Conservation (phyloP, 1,140 invertebrate genomes). For the Alviniconcha marisindica region DNA sequence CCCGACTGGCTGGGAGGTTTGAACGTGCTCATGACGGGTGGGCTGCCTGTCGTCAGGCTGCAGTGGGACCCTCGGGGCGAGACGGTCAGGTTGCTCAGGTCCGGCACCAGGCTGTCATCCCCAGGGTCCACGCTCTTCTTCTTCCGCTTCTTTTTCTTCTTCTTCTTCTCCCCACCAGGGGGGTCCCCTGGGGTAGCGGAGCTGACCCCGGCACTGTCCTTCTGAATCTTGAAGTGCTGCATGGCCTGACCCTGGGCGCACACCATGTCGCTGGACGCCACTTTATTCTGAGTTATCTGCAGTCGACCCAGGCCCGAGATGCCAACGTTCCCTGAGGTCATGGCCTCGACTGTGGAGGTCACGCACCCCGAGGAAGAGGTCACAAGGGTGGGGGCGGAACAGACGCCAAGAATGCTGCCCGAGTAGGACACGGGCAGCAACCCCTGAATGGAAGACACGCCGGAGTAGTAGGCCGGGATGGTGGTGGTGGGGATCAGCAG, state of each 20-base stretch:
- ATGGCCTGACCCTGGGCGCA: not conserved
- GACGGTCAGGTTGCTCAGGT: slow-evolving; percentile 7
- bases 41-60: not conserved
- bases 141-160: slow-evolving; percentile 37
- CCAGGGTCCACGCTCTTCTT: slow-evolving; percentile 24
- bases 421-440: not conserved
- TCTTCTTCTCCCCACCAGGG: not conserved
- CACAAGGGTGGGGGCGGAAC: not conserved
- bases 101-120: slow-evolving; percentile 19
- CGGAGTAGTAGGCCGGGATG: not conserved
- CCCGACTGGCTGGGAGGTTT: not conserved
- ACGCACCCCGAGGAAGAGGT: not conserved
- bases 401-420: not conserved
- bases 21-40: not conserved
- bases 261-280: not conserved
- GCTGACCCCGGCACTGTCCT: not conserved
- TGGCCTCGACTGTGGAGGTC: not conserved
- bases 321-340: not conserved
- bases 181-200: not conserved
- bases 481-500: not conserved
- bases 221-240: slow-evolving; percentile 12
- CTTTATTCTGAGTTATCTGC: slow-evolving; percentile 38
- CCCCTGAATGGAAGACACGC: not conserved
- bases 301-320: slow-evolving; percentile 49
- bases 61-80: not conserved